phyloP scores from a whole-genome alignment of 2,888 invertebrate species.

The Pecten maximus region DNA sequence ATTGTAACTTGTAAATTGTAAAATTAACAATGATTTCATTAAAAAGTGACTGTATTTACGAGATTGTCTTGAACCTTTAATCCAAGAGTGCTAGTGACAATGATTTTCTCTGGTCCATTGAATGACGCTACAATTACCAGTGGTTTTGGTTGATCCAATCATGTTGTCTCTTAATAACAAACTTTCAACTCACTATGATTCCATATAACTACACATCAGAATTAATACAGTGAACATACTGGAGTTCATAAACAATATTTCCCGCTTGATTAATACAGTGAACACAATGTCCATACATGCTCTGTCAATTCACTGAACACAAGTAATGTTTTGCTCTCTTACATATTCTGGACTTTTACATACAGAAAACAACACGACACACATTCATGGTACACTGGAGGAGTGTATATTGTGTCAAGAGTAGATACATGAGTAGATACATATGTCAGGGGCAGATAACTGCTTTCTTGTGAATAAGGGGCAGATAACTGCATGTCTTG shows the following conservation, averaged over 20 bases:
- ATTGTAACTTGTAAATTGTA: too few species aligned
- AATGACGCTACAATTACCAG: too few species aligned
- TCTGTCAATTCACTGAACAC: neutral
- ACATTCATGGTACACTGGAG: neutral
- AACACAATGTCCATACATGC: too few species aligned
- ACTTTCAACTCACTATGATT: too few species aligned
- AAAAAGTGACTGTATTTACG: neutral
- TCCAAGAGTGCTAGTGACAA: neutral
- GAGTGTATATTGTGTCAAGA: too few species aligned
- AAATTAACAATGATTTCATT: too few species aligned
- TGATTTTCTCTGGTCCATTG: too few species aligned
- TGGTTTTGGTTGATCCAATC: too few species aligned
- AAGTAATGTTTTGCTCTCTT: neutral
- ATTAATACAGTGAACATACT: neutral
- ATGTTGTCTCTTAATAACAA: too few species aligned
- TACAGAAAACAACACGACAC: neutral
- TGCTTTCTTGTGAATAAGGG: neutral
- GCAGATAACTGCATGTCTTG: constrained; percentile 8
- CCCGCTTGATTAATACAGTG: neutral
- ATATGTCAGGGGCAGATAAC: neutral
- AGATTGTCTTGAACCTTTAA: neutral
- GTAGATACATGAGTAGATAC: too few species aligned
- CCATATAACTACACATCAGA: too few species aligned
- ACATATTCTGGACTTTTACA: too few species aligned
- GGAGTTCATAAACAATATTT: neutral